A percentile compares a stretch with the other conserved stretches of the same genome.
Conservation (phyloP, 2,113 vertebrate genomes). For the Ammodramus savannarum region DNA sequence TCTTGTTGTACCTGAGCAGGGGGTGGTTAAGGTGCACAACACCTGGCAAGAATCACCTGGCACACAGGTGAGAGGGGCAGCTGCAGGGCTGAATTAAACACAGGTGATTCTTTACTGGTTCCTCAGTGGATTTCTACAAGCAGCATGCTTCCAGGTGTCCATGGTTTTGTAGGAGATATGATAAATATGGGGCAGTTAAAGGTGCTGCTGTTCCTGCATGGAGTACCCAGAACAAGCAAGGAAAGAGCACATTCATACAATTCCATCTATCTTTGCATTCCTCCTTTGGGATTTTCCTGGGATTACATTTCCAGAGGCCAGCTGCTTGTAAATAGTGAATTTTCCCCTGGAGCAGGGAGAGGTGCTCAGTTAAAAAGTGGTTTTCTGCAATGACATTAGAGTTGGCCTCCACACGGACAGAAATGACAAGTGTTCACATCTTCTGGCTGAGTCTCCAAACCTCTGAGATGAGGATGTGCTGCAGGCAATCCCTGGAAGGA, state of each 20-base stretch:
- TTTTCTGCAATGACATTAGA: neutral
- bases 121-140: neutral
- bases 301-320: neutral
- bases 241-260: neutral
- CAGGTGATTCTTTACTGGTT: neutral
- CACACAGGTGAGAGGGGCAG: neutral
- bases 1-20: constrained; percentile 90
- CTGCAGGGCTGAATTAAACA: neutral
- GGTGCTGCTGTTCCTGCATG: neutral
- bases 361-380: neutral
- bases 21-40: constrained; percentile 70
- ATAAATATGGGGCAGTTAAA: neutral
- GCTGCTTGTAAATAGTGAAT: neutral
- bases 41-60: neutral
- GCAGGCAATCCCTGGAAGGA: neutral
- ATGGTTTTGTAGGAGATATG: neutral
- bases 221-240: neutral
- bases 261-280: neutral
- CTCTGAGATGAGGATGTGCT: neutral
- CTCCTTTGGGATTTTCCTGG: neutral
- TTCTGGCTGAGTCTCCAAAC: neutral
- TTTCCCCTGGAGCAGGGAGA: neutral
- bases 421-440: neutral
- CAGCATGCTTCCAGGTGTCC: neutral
- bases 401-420: neutral